Evolutionary conservation across 2,888 invertebrate genomes (phyloP).

Genomic region (Drymonia ruficornis): DNA sequence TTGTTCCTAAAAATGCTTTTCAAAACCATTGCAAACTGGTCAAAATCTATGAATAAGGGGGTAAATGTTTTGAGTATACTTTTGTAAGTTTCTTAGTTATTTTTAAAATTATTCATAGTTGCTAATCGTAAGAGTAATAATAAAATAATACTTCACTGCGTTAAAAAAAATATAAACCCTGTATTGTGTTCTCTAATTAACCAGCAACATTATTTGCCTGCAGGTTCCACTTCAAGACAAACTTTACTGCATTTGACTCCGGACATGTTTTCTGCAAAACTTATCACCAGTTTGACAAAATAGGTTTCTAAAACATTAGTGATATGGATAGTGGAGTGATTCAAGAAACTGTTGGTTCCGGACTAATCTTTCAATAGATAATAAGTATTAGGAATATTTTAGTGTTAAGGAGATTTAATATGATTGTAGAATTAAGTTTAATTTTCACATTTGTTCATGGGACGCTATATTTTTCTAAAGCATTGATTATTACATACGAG

Average conservation of each 20-base stretch:
- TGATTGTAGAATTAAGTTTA: constrained; percentile 79
- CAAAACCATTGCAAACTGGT: no score
- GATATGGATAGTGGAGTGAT: constrained; percentile 78
- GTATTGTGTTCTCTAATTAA: background rate
- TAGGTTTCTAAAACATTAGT: constrained; percentile 66
- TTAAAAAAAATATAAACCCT: no score
- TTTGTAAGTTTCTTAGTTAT: no score
- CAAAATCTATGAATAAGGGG: no score
- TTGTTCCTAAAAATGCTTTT: no score
- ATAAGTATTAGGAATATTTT: constrained; percentile 73
- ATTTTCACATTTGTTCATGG: constrained; percentile 68
- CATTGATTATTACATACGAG: constrained; percentile 50
- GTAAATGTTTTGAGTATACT: no score
- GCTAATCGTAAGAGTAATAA: no score
- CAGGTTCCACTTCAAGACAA: constrained; percentile 54
- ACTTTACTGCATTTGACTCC: constrained; percentile 75
- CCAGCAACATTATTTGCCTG: background rate
- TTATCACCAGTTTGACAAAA: constrained; percentile 68
- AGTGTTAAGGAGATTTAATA: constrained; percentile 78
- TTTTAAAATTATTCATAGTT: no score
- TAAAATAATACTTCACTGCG: no score
- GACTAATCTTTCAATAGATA: constrained; percentile 69
- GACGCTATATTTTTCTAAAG: constrained; percentile 66
- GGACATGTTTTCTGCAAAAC: constrained; percentile 66
- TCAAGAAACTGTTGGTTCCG: constrained; percentile 71